A percentile compares a stretch with the other conserved stretches of the same genome.
Conservation (phyloP, 2,888 invertebrate species). For the Conus canariensis region DNA sequence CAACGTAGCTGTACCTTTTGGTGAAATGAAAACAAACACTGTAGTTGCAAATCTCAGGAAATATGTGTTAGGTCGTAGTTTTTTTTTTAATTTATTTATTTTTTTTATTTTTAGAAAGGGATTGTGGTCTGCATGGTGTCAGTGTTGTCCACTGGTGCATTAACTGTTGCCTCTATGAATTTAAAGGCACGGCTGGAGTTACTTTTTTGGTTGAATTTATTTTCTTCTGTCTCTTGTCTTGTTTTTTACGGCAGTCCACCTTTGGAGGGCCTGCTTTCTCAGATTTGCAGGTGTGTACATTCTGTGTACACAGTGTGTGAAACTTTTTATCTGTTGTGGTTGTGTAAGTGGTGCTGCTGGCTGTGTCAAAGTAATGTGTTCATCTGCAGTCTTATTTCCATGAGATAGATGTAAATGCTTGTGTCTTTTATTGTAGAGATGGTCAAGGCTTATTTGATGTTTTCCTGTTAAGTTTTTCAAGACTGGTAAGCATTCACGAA, state of each 20-base stretch:
- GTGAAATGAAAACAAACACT: no score
- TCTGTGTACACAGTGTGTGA: conserved; percentile 27
- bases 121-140: not conserved
- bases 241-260: conserved; percentile 32
- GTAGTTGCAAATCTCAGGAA: no score
- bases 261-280: conserved; percentile 45
- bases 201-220: conserved; percentile 5
- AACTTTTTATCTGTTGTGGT: not conserved
- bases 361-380: not conserved
- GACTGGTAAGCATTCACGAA: not conserved
- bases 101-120: no score
- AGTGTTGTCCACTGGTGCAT: not conserved
- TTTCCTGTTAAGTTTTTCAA: not conserved
- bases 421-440: not conserved
- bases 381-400: no score
- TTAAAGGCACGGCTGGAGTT: not conserved
- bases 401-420: not conserved
- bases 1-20: no score
- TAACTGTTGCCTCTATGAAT: not conserved
- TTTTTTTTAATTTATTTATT: no score
- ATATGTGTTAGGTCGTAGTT: no score
- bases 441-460: no score
- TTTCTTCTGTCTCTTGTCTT: conserved; percentile 16
- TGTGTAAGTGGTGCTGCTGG: not conserved
- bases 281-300: conserved; percentile 42